Evolutionary conservation across 2,113 vertebrate genomes (phyloP), one percentile per base, ranked within the genome.

Genomic region (Cyprinus carpio): DNA sequence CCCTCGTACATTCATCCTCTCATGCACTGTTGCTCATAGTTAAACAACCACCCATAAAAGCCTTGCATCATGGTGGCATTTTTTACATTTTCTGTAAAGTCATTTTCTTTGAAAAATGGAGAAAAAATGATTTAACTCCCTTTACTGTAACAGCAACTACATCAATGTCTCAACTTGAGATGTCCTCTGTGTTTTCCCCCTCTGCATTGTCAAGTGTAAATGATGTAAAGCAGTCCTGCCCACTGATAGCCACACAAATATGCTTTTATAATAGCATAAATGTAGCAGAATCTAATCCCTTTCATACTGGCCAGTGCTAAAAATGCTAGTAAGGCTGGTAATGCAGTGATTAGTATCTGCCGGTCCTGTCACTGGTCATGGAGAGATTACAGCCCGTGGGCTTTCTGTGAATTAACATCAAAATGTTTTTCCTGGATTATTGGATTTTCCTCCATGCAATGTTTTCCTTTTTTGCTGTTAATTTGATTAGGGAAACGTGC

Each of bases 371-470:
- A 5, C 11, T 75, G 62, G 46, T 76, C 46, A 46, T n/a, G 56
- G 31, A 46, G 71, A 62, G 84, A 85, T 75, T 72, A 81, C 62
- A 58, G 49, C 69, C 43, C 7, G 12, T 72, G 81, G 62, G 54
- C 80, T 56, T 83, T 83, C 54, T 69, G 78, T 31, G 60, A 88
- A 83, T 83, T 88, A 83, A 72, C 54, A 16, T 46, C 6, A 56
- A 74, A 85, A 37, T 78, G n/a, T 86, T 83, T 83, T 49, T 58
- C 40, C 71, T 43, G 54, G 79, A 87, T 83, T 85, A 74, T 82
- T 31, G 75, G 81, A 80, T 87, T 85, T 79, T 29, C 31, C 75
- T 25, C n/a, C 37, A 18, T 77, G 76, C 65, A n/a, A 58, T 80
- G 60, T 85, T 58, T 69, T 75, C 40, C 72, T 58, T 81, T 86